A percentile compares a stretch with the other conserved stretches of the same genome.
Evolutionary conservation across 2,888 invertebrate genomes (phyloP).

Genomic region (Zonitis immaculata): DNA sequence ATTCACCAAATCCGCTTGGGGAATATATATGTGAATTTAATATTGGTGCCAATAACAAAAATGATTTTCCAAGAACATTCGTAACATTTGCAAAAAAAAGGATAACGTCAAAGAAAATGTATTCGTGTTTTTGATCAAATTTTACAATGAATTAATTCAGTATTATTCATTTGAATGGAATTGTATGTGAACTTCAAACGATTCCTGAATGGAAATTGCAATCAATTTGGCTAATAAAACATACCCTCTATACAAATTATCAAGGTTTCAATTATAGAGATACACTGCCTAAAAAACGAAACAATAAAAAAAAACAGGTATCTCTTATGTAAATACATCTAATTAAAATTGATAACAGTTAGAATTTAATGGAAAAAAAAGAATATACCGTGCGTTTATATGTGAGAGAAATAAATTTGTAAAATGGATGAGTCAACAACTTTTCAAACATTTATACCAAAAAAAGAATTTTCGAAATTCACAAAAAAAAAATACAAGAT

Average conservation of each 20-base stretch:
- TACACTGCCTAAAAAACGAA: not conserved
- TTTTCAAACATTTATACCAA: too few species aligned
- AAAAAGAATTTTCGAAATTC: too few species aligned
- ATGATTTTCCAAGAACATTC: too few species aligned
- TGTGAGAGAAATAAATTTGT: not conserved
- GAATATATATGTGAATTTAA: too few species aligned
- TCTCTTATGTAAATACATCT: not conserved
- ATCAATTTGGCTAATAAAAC: not conserved
- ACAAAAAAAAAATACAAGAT: too few species aligned
- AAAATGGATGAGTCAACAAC: not conserved
- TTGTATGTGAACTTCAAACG: not conserved
- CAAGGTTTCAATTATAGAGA: not conserved
- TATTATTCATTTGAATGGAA: conserved; percentile 1
- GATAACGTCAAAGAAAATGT: not conserved
- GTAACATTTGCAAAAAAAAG: not conserved
- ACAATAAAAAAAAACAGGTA: not conserved
- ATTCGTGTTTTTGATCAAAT: not conserved
- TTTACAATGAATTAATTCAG: conserved; percentile 3
- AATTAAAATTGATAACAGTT: not conserved
- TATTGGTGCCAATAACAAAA: too few species aligned
- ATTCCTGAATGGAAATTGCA: not conserved
- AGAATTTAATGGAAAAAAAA: not conserved
- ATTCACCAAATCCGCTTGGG: too few species aligned
- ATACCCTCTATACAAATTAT: not conserved
- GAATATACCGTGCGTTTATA: not conserved